These are phyloP conservation scores for Lysandra coridon DNA, from an alignment of 2,888 invertebrate genomes.

Conservation along the genomic window DNA sequence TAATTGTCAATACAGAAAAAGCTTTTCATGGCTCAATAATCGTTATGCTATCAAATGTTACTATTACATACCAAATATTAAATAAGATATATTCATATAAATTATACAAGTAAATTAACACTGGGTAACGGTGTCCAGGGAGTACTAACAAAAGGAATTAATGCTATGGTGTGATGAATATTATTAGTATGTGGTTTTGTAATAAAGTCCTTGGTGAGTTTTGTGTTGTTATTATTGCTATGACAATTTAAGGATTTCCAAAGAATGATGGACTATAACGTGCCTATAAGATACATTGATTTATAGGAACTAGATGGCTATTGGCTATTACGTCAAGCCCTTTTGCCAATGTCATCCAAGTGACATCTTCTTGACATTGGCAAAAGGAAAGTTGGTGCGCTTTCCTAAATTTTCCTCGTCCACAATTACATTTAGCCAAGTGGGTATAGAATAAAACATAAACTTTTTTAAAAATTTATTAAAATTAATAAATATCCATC, in stretches of 20 bases:
- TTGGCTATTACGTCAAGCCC: too few species aligned
- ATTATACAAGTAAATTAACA: neutral
- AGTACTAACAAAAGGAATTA: neutral
- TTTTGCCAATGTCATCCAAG: too few species aligned
- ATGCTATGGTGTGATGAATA: neutral
- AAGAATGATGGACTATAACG: too few species aligned
- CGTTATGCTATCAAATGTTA: constrained; percentile 3
- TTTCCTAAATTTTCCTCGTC: too few species aligned
- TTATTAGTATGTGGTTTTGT: neutral
- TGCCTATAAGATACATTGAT: too few species aligned
- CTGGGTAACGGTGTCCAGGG: neutral
- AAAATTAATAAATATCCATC: constrained; percentile 30
- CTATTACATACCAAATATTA: constrained; percentile 29
- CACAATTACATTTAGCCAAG: too few species aligned
- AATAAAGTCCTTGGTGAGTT: neutral
- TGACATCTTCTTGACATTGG: too few species aligned
- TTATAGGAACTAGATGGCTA: too few species aligned
- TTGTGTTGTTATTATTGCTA: neutral
- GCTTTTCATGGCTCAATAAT: neutral
- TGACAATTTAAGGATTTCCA: too few species aligned
- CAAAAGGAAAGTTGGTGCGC: too few species aligned
- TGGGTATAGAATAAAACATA: neutral
- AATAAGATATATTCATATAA: constrained; percentile 9
- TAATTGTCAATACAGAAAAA: neutral
- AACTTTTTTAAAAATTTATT: constrained; percentile 12